Conservation (phyloP, 2,113 vertebrate species). For the Psammodynastes pulverulentus region DNA sequence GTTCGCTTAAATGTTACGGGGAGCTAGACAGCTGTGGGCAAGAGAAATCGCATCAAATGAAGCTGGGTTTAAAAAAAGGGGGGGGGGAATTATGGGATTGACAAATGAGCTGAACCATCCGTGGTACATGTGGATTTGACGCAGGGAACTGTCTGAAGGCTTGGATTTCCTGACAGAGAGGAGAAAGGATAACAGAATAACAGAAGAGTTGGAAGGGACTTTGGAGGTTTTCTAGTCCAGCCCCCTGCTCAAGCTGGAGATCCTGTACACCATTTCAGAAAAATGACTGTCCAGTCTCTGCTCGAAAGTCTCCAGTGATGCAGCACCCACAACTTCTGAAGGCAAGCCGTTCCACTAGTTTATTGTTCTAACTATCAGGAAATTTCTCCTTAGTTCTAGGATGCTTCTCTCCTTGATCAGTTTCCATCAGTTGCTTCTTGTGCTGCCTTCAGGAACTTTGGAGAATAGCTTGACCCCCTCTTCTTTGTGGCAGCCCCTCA, state of each 20-base stretch:
- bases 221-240: not conserved
- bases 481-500: not conserved
- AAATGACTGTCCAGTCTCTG: no score
- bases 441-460: no score
- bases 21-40: constrained; percentile 29
- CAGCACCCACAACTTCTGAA: no score
- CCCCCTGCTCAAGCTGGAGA: not conserved
- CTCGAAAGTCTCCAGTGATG: no score
- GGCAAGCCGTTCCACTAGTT: no score
- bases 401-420: no score
- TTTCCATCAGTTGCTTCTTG: no score
- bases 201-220: not conserved
- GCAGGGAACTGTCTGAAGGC: not conserved
- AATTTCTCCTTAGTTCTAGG: no score
- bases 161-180: not conserved
- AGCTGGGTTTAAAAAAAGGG: not conserved
- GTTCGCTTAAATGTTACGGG: constrained; percentile 55
- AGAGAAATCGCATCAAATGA: not conserved
- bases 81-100: not conserved
- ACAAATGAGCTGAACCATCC: not conserved
- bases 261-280: no score
- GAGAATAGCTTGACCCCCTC: not conserved
- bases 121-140: not conserved
- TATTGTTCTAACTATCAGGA: no score
- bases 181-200: not conserved